These are phyloP conservation scores for Coryphaenoides rupestris DNA, from an alignment of 2,113 vertebrate genomes.

Conservation along the genomic window DNA sequence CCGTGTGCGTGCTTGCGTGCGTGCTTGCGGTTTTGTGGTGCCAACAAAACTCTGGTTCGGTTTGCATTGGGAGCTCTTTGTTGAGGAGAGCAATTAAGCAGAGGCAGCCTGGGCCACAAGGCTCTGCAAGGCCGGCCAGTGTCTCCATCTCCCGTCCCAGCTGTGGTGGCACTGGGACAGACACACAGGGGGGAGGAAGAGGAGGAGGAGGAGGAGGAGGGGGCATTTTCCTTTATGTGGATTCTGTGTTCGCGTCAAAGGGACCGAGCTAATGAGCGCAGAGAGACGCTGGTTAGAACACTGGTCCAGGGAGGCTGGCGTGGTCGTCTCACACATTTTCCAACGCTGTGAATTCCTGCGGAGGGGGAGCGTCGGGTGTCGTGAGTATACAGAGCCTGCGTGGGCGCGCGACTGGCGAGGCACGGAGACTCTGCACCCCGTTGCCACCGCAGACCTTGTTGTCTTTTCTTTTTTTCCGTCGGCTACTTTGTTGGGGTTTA, in stretches of 20 bases:
- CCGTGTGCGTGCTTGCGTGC: background rate
- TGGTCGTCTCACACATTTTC: conserved; percentile 14
- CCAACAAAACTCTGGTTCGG: no score
- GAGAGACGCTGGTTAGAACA: conserved; percentile 10
- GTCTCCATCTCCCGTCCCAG: conserved; percentile 27
- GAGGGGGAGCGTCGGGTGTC: no score
- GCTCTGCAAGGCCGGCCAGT: background rate
- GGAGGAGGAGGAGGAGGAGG: no score
- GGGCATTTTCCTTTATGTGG: conserved; percentile 36
- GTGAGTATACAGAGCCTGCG: no score
- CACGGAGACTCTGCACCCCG: background rate
- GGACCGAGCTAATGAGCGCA: conserved; percentile 33
- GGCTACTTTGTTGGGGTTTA: background rate
- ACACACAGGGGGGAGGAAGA: conserved; percentile 4
- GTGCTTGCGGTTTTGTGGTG: background rate
- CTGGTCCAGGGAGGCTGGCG: background rate
- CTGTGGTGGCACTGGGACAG: conserved; percentile 20
- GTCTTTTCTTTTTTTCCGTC: background rate
- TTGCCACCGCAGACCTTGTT: background rate
- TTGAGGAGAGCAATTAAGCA: conserved; percentile 45
- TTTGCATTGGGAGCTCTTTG: conserved; percentile 27
- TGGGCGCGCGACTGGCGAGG: no score
- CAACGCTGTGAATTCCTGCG: conserved; percentile 5
- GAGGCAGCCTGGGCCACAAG: conserved; percentile 11
- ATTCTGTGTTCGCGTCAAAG: conserved; percentile 33